phyloP scores from a whole-genome alignment of 2,888 invertebrate genomes.

The Drosophila anomalata region DNA sequence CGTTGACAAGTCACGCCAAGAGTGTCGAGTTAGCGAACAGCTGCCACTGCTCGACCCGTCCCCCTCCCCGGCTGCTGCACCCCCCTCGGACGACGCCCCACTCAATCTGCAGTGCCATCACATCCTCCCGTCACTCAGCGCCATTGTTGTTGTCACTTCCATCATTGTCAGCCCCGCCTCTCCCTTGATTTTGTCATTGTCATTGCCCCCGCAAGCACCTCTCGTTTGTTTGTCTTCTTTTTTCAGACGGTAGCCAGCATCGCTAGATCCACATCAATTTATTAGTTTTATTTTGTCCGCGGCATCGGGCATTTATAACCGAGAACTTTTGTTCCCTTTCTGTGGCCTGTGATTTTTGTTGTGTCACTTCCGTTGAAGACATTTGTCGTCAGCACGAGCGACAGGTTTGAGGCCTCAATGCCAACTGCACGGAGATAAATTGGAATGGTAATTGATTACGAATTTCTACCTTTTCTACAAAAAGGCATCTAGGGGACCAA shows the following conservation, averaged over 20 bases:
- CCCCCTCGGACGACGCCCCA: slow-evolving; percentile 14
- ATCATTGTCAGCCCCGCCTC: slow-evolving; percentile 61
- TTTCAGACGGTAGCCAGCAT: slow-evolving; percentile 17
- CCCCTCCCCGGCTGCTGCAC: slow-evolving; percentile 5
- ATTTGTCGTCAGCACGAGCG: slow-evolving; percentile 75
- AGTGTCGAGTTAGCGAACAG: slow-evolving; percentile 57
- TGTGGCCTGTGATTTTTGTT: slow-evolving; percentile 58
- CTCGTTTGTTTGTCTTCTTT: not conserved
- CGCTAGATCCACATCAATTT: slow-evolving; percentile 68
- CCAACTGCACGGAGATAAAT: slow-evolving; percentile 7
- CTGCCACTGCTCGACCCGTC: slow-evolving; percentile 42
- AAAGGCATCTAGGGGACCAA: no score
- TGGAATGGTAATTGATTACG: not conserved
- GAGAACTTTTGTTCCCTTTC: slow-evolving; percentile 47
- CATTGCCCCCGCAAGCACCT: slow-evolving; percentile 38
- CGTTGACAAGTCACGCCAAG: slow-evolving; percentile 68
- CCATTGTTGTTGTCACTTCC: slow-evolving; percentile 70
- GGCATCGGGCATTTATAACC: slow-evolving; percentile 64
- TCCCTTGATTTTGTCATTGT: slow-evolving; percentile 69
- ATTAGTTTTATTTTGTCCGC: slow-evolving; percentile 72
- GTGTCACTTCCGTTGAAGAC: slow-evolving; percentile 73
- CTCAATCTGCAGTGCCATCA: slow-evolving; percentile 35
- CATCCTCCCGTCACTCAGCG: slow-evolving; percentile 50
- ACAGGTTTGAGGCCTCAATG: slow-evolving; percentile 50
- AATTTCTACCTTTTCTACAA: no score